Evolutionary conservation across 2,113 vertebrate genomes (phyloP).

Genomic region (Etheostoma spectabile): DNA sequence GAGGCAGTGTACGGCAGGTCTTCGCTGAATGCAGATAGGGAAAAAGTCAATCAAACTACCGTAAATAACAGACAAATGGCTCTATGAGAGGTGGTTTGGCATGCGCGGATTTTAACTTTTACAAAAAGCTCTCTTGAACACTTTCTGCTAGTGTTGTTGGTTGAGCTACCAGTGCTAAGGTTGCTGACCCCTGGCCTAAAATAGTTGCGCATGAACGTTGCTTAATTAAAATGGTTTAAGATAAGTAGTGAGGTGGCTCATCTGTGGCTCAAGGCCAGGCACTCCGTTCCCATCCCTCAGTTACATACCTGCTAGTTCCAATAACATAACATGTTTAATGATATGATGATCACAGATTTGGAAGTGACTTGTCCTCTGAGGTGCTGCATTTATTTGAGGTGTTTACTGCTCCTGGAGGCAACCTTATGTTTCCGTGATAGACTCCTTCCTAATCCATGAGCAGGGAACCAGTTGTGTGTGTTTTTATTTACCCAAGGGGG

Average conservation of each 20-base stretch:
- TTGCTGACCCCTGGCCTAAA: no score
- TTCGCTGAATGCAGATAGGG: no score
- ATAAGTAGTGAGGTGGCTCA: background rate
- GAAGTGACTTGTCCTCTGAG: slow-evolving; percentile 2
- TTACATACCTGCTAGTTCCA: slow-evolving; percentile 5
- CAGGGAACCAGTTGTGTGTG: slow-evolving; percentile 25
- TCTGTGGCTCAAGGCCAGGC: background rate
- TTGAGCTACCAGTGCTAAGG: no score
- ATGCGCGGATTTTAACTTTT: no score
- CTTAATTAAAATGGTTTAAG: background rate
- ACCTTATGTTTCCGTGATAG: slow-evolving; percentile 62
- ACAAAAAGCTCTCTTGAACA: no score
- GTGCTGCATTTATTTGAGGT: background rate
- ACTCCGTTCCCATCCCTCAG: background rate
- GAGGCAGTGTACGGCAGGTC: no score
- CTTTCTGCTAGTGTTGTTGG: no score
- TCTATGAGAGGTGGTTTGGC: no score
- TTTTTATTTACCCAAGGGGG: background rate
- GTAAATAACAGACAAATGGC: no score
- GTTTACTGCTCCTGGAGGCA: slow-evolving; percentile 41
- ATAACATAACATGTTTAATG: slow-evolving; percentile 15
- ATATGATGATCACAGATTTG: slow-evolving; percentile 21
- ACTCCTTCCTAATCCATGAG: slow-evolving; percentile 35
- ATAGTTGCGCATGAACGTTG: background rate
- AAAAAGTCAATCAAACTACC: no score